phyloP scores from a whole-genome alignment of 1,140 invertebrate genomes.

The Cherax quadricarinatus region DNA sequence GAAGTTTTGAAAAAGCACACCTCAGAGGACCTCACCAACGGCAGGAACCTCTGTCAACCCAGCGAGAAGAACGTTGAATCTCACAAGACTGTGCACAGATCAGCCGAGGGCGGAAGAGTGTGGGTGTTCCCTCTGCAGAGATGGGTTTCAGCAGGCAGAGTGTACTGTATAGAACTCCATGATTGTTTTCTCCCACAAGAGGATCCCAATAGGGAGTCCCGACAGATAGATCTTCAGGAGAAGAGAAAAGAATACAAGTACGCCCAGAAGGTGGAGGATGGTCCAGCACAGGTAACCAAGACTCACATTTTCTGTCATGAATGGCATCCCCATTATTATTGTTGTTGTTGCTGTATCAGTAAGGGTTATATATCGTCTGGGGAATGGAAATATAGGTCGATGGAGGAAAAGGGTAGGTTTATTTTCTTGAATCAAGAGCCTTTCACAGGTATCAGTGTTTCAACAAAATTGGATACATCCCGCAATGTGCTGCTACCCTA shows the following conservation, averaged over 20 bases:
- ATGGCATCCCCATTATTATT: too few species aligned
- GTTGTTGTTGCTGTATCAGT: too few species aligned
- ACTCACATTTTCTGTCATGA: too few species aligned
- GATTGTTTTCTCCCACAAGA: constrained; percentile 78
- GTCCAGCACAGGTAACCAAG: constrained; percentile 77
- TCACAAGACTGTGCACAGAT: constrained; percentile 24
- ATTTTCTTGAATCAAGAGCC: too few species aligned
- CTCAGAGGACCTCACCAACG: background rate
- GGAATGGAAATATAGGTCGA: too few species aligned
- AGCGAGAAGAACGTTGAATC: background rate
- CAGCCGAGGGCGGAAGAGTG: constrained; percentile 19
- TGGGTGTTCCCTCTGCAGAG: constrained; percentile 77
- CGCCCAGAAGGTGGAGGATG: constrained; percentile 75
- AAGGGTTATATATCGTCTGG: too few species aligned
- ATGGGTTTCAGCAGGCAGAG: constrained; percentile 77
- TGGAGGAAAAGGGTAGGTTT: too few species aligned
- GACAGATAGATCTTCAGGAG: constrained; percentile 76
- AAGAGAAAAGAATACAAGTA: constrained; percentile 76
- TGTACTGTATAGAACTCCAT: constrained; percentile 77
- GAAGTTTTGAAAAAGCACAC: constrained; percentile 28
- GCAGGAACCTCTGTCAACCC: background rate
- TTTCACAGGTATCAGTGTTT: too few species aligned
- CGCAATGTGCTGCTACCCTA: too few species aligned
- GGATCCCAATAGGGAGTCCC: constrained; percentile 76
- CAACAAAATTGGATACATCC: too few species aligned